Percentiles rank a stretch among this genome's conserved stretches.
These are phyloP conservation scores for Camponotus vicinus DNA, from an alignment of 1,140 invertebrate genomes.

Conservation along the genomic window DNA sequence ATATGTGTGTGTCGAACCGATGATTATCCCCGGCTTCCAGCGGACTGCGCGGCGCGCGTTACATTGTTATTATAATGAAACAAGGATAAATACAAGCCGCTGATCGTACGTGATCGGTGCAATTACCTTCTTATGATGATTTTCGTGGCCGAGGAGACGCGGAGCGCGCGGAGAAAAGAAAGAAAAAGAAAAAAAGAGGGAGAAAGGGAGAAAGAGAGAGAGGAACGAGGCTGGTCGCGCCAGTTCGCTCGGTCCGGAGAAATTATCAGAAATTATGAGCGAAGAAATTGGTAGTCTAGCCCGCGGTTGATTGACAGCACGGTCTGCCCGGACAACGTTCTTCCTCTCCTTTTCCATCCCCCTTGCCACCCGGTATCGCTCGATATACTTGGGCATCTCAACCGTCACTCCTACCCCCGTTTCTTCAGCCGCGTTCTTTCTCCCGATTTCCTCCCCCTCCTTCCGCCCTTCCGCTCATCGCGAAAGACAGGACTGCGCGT, in stretches of 20 bases:
- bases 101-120: slow-evolving; percentile 83
- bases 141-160: slow-evolving; percentile 75
- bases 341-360: slow-evolving; percentile 47
- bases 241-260: slow-evolving; percentile 80
- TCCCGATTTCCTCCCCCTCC: slow-evolving; percentile 27
- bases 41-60: slow-evolving; percentile 76
- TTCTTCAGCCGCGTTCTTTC: slow-evolving; percentile 39
- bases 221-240: slow-evolving; percentile 67
- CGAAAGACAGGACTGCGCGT: slow-evolving; percentile 41
- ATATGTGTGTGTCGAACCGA: slow-evolving; percentile 76
- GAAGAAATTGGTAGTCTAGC: slow-evolving; percentile 86
- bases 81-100: slow-evolving; percentile 85
- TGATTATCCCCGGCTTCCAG: slow-evolving; percentile 78
- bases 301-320: slow-evolving; percentile 85
- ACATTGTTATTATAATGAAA: slow-evolving; percentile 86
- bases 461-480: background rate
- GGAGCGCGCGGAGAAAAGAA: slow-evolving; percentile 49
- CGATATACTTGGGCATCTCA: slow-evolving; percentile 42
- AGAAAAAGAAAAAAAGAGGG: slow-evolving; percentile 65
- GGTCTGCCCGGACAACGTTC: slow-evolving; percentile 79
- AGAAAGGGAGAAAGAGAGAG: slow-evolving; percentile 59
- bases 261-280: slow-evolving; percentile 86
- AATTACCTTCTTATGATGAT: slow-evolving; percentile 86
- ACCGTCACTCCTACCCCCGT: slow-evolving; percentile 6
- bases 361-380: slow-evolving; percentile 62